Evolutionary conservation across 2,888 invertebrate species (phyloP).

Genomic region (Pyrrhosoma nymphula): DNA sequence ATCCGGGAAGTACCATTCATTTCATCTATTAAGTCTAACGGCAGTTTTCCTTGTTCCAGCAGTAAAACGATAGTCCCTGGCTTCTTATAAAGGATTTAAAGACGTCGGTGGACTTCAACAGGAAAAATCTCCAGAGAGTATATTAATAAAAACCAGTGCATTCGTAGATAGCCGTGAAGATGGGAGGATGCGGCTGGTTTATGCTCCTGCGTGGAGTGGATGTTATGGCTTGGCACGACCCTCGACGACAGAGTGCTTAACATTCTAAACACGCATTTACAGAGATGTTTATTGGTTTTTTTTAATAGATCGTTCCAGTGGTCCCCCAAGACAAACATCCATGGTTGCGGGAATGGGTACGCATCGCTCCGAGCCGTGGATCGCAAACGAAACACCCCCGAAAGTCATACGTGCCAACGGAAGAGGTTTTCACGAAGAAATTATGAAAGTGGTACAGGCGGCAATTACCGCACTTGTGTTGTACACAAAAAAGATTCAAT

Average conservation of each 20-base stretch:
- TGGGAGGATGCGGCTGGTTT: neutral
- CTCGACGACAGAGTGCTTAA: neutral
- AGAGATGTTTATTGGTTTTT: neutral
- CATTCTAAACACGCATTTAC: neutral
- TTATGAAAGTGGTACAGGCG: neutral
- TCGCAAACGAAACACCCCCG: neutral
- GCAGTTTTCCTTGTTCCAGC: neutral
- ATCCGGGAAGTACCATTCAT: neutral
- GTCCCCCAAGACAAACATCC: constrained; percentile 1
- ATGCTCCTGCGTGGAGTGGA: neutral
- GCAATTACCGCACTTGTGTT: neutral
- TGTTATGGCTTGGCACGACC: constrained; percentile 3
- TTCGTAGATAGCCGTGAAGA: neutral
- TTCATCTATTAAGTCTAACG: neutral
- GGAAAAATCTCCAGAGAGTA: neutral
- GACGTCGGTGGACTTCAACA: neutral
- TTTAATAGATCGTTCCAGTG: neutral
- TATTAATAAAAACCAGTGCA: neutral
- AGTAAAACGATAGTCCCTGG: neutral
- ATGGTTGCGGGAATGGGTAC: neutral
- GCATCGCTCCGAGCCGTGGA: neutral
- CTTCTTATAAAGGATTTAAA: neutral
- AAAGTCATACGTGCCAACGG: neutral
- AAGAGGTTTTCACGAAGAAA: neutral
- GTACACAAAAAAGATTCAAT: neutral